A percentile compares a stretch with the other conserved stretches of the same genome.
Evolutionary conservation across 1,140 invertebrate genomes (phyloP).

Genomic region (Drosophila fuyamai): DNA sequence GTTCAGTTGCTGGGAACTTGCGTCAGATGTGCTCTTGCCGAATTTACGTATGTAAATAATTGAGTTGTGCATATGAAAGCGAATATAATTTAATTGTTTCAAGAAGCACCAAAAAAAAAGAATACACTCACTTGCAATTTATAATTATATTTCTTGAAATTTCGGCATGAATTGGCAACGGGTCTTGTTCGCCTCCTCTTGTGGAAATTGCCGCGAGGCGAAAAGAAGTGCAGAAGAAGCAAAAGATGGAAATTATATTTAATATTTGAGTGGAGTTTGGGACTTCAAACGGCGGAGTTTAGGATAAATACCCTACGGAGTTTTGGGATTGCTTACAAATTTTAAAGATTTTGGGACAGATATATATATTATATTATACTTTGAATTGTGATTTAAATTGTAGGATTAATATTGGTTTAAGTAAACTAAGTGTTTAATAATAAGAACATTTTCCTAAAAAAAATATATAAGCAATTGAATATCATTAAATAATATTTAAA

Average conservation of each 20-base stretch:
- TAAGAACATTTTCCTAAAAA: too few relatives aligned
- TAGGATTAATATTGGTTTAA: too few relatives aligned
- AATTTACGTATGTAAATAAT: conserved; percentile 57
- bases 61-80: conserved; percentile 52
- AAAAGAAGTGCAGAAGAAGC: not conserved
- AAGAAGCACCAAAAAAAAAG: conserved; percentile 28
- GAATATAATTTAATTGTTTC: conserved; percentile 73
- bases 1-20: conserved; percentile 47
- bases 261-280: conserved; percentile 22
- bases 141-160: conserved; percentile 32
- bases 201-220: not conserved
- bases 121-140: conserved; percentile 48
- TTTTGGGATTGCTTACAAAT: not conserved
- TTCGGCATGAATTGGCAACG: conserved; percentile 15
- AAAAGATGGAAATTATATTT: conserved; percentile 45
- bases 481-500: too few relatives aligned
- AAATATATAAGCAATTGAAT: too few relatives aligned
- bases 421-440: too few relatives aligned
- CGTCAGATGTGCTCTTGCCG: conserved; percentile 67
- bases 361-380: too few relatives aligned
- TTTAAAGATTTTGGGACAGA: not conserved
- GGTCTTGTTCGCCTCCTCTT: conserved; percentile 4
- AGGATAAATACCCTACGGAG: conserved; percentile 11
- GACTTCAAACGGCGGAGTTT: conserved; percentile 8
- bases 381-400: too few relatives aligned